These are phyloP conservation scores for Ommatoiulus sabulosus DNA, from an alignment of 2,888 invertebrate genomes.

Conservation along the genomic window DNA sequence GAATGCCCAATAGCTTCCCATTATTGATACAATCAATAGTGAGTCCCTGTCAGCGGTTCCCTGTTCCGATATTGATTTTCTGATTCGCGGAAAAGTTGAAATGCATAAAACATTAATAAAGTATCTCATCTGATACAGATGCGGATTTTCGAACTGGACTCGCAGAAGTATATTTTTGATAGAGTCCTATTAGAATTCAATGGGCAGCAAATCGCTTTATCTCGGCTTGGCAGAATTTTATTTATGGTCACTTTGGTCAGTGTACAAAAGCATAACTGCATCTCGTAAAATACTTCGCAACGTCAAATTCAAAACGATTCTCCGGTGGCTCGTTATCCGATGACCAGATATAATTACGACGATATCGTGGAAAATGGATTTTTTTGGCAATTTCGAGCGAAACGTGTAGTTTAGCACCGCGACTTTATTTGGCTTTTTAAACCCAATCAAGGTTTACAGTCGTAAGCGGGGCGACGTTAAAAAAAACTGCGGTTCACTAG, in stretches of 20 bases:
- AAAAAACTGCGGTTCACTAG: neutral
- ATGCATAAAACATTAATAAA: slow-evolving; percentile 30
- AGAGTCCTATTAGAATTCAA: slow-evolving; percentile 31
- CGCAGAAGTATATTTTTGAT: neutral
- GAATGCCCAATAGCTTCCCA: slow-evolving; percentile 45
- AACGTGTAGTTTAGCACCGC: slow-evolving; percentile 13
- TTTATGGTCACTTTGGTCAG: slow-evolving; percentile 32
- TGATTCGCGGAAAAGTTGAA: slow-evolving; percentile 3
- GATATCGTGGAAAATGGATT: slow-evolving; percentile 7
- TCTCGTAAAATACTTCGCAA: neutral
- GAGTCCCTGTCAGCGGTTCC: neutral
- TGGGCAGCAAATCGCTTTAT: slow-evolving; percentile 37
- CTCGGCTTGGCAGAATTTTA: slow-evolving; percentile 12
- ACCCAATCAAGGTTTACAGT: slow-evolving; percentile 39
- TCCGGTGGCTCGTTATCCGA: neutral
- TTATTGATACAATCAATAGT: slow-evolving; percentile 37
- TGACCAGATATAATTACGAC: slow-evolving; percentile 19
- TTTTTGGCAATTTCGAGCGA: neutral
- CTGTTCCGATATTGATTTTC: slow-evolving; percentile 24
- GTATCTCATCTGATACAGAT: slow-evolving; percentile 9
- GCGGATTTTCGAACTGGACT: neutral
- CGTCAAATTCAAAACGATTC: slow-evolving; percentile 29
- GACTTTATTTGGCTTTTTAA: neutral
- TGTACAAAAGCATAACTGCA: neutral
- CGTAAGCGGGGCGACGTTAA: neutral